These are phyloP conservation scores for Palythoa grandis DNA, from an alignment of 92 coral and sea anemone species.

Conservation along the genomic window DNA sequence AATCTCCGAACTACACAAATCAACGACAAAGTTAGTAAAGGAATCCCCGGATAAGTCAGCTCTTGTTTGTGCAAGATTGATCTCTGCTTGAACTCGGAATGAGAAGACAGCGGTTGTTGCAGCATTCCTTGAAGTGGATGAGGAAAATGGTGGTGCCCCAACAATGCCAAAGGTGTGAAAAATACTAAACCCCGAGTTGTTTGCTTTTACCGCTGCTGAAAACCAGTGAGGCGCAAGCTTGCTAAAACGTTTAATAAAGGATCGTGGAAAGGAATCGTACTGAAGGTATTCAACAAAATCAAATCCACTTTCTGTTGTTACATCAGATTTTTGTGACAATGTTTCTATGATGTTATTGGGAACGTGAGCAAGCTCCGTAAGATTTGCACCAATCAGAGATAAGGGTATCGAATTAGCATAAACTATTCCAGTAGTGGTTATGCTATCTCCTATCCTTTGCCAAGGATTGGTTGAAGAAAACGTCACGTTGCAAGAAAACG, in stretches of 20 bases:
- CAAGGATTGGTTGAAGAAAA: slow-evolving; percentile 50
- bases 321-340: slow-evolving; percentile 2
- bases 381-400: slow-evolving; percentile 50
- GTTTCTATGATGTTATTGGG: slow-evolving; percentile 20
- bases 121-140: background rate
- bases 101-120: slow-evolving; percentile 33
- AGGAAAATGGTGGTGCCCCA: background rate
- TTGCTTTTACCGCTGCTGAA: slow-evolving; percentile 7
- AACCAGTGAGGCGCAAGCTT: slow-evolving; percentile 59
- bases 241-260: slow-evolving; percentile 48
- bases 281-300: slow-evolving; percentile 46
- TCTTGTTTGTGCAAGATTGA: slow-evolving; percentile 28
- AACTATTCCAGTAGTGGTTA: slow-evolving; percentile 50
- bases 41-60: slow-evolving; percentile 17
- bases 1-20: slow-evolving; percentile 44
- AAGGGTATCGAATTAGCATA: slow-evolving; percentile 40
- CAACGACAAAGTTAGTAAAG: slow-evolving; percentile 46
- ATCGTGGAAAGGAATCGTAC: slow-evolving; percentile 37
- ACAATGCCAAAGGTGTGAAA: slow-evolving; percentile 47
- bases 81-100: slow-evolving; percentile 20
- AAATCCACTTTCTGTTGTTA: background rate
- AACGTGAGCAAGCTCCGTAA: background rate
- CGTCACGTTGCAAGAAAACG: slow-evolving; percentile 36
- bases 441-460: slow-evolving; percentile 13
- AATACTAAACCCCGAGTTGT: slow-evolving; percentile 44